Conservation (phyloP, 1,140 invertebrate genomes). For the Neodiprion fabricii region DNA sequence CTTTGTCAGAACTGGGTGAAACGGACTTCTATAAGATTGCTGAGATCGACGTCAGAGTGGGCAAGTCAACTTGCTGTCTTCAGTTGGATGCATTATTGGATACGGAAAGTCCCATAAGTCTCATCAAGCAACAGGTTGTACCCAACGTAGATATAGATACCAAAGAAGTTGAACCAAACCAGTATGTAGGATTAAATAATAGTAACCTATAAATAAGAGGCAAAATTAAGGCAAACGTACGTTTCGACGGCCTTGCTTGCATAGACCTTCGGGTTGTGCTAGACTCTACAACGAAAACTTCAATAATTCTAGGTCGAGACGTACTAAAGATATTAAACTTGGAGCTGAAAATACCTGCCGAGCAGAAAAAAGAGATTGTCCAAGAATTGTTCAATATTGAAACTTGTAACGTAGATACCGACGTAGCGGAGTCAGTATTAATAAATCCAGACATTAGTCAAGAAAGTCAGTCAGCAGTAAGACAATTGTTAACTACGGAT, state of each 20-base stretch:
- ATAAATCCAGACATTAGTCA: conserved; percentile 17
- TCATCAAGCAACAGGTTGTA: background rate
- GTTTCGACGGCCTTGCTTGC: background rate
- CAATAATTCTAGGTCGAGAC: conserved; percentile 27
- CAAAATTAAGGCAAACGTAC: background rate
- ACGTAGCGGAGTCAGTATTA: background rate
- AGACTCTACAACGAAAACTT: conserved; percentile 24
- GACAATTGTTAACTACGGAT: conserved; percentile 6
- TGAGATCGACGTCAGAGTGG: background rate
- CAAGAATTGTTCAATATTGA: conserved; percentile 20
- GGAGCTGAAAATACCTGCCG: background rate
- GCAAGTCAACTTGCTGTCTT: background rate
- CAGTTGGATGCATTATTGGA: conserved; percentile 3
- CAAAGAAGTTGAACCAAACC: background rate
- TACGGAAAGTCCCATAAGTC: conserved; percentile 7
- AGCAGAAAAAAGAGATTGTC: conserved; percentile 12
- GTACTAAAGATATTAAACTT: conserved; percentile 13
- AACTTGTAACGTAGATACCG: background rate
- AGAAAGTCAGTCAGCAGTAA: conserved; percentile 11
- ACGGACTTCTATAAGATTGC: background rate
- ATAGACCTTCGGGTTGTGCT: conserved; percentile 27
- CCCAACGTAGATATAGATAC: background rate
- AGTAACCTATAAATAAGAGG: conserved; percentile 19
- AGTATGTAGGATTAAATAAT: conserved; percentile 23
- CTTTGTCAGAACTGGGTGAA: background rate